phyloP scores from a whole-genome alignment of 53 echinoderm and acorn worm species.

The Henricia sp. region DNA sequence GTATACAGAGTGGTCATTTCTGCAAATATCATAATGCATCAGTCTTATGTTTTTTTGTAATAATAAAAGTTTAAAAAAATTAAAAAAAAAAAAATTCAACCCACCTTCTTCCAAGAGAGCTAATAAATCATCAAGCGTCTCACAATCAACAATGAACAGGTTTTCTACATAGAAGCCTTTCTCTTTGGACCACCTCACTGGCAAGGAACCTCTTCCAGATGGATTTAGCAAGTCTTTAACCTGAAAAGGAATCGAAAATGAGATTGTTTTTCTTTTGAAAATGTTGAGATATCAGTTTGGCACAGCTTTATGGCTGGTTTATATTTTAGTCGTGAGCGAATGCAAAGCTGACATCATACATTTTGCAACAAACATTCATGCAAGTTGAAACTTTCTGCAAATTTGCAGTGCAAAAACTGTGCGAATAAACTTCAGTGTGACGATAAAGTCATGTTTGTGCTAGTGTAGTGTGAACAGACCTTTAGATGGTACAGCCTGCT shows the following conservation, averaged over 20 bases:
- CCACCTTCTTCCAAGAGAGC: constrained; percentile 97
- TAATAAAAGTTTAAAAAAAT: neutral
- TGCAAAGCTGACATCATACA: too few relatives aligned
- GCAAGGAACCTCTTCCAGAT: constrained; percentile 80
- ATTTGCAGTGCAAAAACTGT: too few relatives aligned
- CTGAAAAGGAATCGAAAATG: constrained; percentile 48
- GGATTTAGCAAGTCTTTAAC: constrained; percentile 96
- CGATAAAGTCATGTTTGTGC: too few relatives aligned
- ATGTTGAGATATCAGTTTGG: too few relatives aligned
- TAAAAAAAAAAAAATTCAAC: neutral
- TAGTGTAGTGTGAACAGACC: too few relatives aligned
- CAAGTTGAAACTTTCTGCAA: too few relatives aligned
- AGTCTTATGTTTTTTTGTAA: neutral
- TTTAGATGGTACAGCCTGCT: too few relatives aligned
- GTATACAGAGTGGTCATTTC: too few relatives aligned
- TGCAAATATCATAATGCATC: neutral
- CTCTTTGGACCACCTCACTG: constrained; percentile 97
- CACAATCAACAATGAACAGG: constrained; percentile 94
- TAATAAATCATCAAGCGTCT: constrained; percentile 88
- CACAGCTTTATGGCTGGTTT: too few relatives aligned
- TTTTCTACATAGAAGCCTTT: constrained; percentile 98
- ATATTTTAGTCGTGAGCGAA: too few relatives aligned
- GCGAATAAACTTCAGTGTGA: too few relatives aligned
- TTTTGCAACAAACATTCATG: too few relatives aligned
- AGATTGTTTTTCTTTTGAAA: neutral